Base-by-base conservation (phyloP, 2,113 vertebrate species). In the Otis tarda region DNA sequence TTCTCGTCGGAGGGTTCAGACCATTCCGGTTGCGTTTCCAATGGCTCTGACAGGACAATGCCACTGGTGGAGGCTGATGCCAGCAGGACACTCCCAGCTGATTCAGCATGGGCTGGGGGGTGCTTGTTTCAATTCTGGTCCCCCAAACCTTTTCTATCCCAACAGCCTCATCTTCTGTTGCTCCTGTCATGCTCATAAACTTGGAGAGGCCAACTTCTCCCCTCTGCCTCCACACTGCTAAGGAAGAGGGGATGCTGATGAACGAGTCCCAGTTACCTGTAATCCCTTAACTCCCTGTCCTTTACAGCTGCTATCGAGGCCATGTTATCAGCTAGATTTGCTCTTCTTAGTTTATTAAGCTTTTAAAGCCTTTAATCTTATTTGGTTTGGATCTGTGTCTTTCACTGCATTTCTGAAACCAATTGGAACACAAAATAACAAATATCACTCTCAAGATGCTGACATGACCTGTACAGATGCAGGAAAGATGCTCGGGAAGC, bases 311-410 rank as follows among this genome's bases (percentile, higher is more conserved):
- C 81, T 73, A 39, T 57, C 87, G 76, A 73, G 79, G 69, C 89
- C 47, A 43, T 1, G 37, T 23, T 80, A 93, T 73, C 87, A 95
- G 69, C 80, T 89, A 78, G 87, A 90, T 94, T 91, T 92, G 57
- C 41, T 63, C 64, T 61, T 91, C 83, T 81, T 82, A 60, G 79
- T 89, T 93, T 93, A 87, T 68, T 94, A 87, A 89, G 67, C 89
- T 87, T 85, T 91, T 49, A 92, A 95, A 95, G 37, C 77, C 52
- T 86, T 89, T 96, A 96, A 94, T 95, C 90, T 79, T 79, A 71
- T 91, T 94, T 73, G 53, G n/a, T 76, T 74, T 69, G 60, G 52
- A 67, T 52, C 82, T 70, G 12, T 39, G 50, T 93, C 78, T 91
- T 73, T 78, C 50, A 22, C 50, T 55, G 87, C 31, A 37, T 92